Base-by-base conservation (phyloP, 2,888 invertebrate genomes). In the Diadromus collaris region DNA sequence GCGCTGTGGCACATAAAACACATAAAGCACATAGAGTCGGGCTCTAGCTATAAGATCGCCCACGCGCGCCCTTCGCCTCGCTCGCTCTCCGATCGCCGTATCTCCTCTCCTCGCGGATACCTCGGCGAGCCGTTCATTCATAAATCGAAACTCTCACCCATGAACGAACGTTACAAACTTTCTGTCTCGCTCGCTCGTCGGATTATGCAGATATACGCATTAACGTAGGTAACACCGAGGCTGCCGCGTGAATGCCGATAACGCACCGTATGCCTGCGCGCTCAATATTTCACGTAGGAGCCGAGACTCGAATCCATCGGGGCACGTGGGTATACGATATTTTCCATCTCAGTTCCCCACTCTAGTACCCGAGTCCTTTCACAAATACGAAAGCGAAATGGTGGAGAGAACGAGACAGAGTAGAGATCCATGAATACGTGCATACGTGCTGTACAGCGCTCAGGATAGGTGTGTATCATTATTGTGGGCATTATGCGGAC, bases 71-170 rank as follows among this genome's bases (percentile, higher is more conserved):
- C 80, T 82, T 80, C 81, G 82, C 71, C 86, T 85, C 65, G 65
- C 76, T 76, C 73, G 51, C 56, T 85, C 88, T 88, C 88, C 88
- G 89, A 88, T 89, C 86, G 85, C 85, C 87, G 88, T 87, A 89
- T 89, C 86, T 88, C 87, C 86, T 86, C 89, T 56, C 56, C n/a
- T n/a, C 24, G 29, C 29, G 56, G 38, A 41, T 41, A 41, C 38
- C 38, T 41, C 38, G 38, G 64, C 77, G 64, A 48, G 63, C 69
- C 78, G 80, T 83, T 82, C 83, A 83, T 83, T 83, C 83, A 83
- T 82, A 83, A 83, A 82, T 83, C 77, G 80, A 63, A 74, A 70
- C 77, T 74, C 73, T 80, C 71, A 29, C 73, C 19, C 73, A 71
- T 77, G 48, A 77, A 80, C 70, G 77, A 80, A 16, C 54, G 44